Base-by-base conservation (phyloP, 2,113 vertebrate species). In the Fregata magnificens region DNA sequence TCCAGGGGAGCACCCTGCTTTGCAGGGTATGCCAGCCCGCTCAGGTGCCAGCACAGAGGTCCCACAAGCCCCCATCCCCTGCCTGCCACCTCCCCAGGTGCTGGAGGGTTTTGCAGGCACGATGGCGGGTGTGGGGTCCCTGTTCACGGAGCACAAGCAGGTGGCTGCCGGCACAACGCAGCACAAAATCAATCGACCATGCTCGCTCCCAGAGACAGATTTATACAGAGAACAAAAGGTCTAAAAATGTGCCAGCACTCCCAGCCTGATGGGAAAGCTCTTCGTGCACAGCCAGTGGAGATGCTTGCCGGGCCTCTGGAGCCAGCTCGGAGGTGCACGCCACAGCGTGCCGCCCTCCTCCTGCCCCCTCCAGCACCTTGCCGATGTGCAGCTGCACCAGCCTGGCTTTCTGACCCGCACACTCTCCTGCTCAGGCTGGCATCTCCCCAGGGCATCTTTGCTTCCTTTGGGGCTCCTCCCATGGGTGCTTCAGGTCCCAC, bases 81-180 rank as follows among this genome's bases (percentile, higher is more conserved):
- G 21, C 25, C 45, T 58, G 69, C 5, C 71, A 26, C 78, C 40
- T 73, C 31, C 12, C 26, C 31, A 8, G 21, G 20, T 50, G 53
- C 49, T 0, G 0, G 9, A 16, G 16, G 29, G 18, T 29, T 84
- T 55, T 47, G 24, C 67, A 55, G 59, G 59, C 15, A 26, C 0
- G 0, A 5, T 0, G 0, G 0, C 4, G 11, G 58, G 32, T 8
- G 15, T 1, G 0, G 61, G 56, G 50, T 88, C 70, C 47, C 70
- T 5, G 6, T 34, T 73, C 13, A 12, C 1, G 22, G 53, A 76
- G 79, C 21, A 1, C 1, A 4, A 78, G 88, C 74, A 95, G 83
- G 67, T 65, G 82, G 84, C 82, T 90, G 88, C 67, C 45, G 0
- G 90, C 76, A 21, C 84, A 47, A 47, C 36, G 0, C 79, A 36